Base-by-base conservation (phyloP, 92 coral and sea anemone genomes). In the Parazoanthus swiftii region DNA sequence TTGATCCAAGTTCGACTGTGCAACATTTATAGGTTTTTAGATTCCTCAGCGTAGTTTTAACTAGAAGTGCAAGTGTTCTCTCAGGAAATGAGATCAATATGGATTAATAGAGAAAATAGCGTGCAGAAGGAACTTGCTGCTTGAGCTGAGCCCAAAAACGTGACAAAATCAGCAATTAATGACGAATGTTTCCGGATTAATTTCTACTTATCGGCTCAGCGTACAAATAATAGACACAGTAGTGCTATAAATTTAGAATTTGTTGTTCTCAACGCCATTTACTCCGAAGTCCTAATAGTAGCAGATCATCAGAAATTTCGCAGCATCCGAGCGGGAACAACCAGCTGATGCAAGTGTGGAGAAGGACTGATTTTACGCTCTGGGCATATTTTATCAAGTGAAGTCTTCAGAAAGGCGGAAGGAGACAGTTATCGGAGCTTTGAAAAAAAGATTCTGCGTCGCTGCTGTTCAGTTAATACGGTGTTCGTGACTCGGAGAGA, bases 101-200 rank as follows among this genome's bases (percentile, higher is more conserved):
- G 29, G 54, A 48, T 39, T 23, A 23, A n/a, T 36, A 25, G 48
- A 38, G 1, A 0, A 39, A 21, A 79, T 79, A 54, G 46, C 83
- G 83, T 79, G 83, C 26, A 29, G 15, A 23, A 63, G 14, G 14
- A 42, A 33, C 25, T 26, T 3, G 25, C 58, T 16, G 83, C 51
- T 77, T 76, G 48, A 77, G 50, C 25, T 36, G 39, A 48, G 68
- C 83, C 51, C 70, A 65, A 77, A 43, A 16, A 42, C 29, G 54
- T 39, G 48, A 48, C 50, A 20, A 77, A 51, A 3, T 79, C 83
- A 54, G 43, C 83, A 50, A 26, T 54, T 54, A 15, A 25, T 79
- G 67, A 79, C 83, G 83, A 29, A 16, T 14, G 33, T 79, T 79
- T 79, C 83, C 83, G 83, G 83, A 79, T 51, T 79, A 79, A 54